Evolutionary conservation across 2,797 vertebrate species (phyloP).

Genomic region (Myiotriccus ornatus): DNA sequence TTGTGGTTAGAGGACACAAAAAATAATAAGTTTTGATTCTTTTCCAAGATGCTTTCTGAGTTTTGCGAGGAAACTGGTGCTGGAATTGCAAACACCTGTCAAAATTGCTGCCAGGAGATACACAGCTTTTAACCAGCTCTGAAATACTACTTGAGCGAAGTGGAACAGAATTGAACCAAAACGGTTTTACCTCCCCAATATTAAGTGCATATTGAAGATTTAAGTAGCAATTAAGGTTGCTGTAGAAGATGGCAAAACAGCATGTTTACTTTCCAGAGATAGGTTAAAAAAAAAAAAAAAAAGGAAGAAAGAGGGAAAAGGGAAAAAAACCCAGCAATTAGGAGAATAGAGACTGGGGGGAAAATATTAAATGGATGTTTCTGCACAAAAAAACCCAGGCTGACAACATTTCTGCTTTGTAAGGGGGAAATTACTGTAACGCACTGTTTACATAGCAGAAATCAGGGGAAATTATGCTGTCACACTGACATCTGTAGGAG

Average conservation of each 20-base stretch:
- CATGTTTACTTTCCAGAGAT: conserved; percentile 61
- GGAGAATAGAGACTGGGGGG: conserved; percentile 61
- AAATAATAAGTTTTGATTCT: not conserved
- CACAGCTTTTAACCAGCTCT: conserved; percentile 55
- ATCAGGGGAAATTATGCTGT: conserved; percentile 94
- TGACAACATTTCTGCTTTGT: conserved; percentile 82
- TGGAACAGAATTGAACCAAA: conserved; percentile 53
- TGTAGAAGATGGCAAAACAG: conserved; percentile 66
- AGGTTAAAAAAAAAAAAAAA: not conserved
- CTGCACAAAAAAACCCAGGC: conserved; percentile 76
- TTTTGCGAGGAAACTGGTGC: not conserved
- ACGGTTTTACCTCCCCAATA: conserved; percentile 49
- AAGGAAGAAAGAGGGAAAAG: not conserved
- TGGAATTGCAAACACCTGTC: not conserved
- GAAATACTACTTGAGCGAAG: conserved; percentile 61
- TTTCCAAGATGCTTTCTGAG: not conserved
- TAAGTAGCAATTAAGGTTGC: conserved; percentile 75
- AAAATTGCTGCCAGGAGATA: conserved; percentile 16
- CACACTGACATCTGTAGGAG: conserved; percentile 92
- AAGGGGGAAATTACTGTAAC: conserved; percentile 88
- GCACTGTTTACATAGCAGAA: conserved; percentile 91
- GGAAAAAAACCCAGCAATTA: conserved; percentile 69
- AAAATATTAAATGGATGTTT: conserved; percentile 81
- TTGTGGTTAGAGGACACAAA: rapidly evolving
- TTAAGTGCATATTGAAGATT: conserved; percentile 74